A percentile compares a stretch with the other conserved stretches of the same genome.
Conservation (phyloP, 2,888 invertebrate genomes). For the Agrilus mali region DNA sequence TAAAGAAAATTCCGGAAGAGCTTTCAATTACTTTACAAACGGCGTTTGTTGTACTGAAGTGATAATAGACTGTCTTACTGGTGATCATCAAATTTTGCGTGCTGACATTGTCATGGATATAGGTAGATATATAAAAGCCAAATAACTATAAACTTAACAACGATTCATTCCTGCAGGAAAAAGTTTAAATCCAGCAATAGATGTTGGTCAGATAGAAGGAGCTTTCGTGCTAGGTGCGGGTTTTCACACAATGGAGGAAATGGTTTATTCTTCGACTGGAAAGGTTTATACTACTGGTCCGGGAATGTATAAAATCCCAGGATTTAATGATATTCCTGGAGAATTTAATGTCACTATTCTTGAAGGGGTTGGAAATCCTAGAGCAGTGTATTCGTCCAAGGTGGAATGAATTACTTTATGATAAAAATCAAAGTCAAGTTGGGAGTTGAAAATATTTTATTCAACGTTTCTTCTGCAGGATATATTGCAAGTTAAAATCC, state of each 20-base stretch:
- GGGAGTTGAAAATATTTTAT: neutral
- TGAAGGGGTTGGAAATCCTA: conserved; percentile 79
- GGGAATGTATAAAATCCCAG: conserved; percentile 88
- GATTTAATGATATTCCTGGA: conserved; percentile 80
- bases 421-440: neutral
- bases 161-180: conserved; percentile 37
- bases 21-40: conserved; percentile 76
- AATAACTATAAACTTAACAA: neutral
- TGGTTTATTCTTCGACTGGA: conserved; percentile 76
- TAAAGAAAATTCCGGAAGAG: conserved; percentile 53
- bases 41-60: conserved; percentile 82
- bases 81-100: conserved; percentile 78
- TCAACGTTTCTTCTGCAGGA: neutral
- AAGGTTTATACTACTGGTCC: conserved; percentile 76
- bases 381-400: conserved; percentile 92
- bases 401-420: conserved; percentile 33
- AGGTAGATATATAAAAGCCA: conserved; percentile 30
- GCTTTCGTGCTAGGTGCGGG: conserved; percentile 93
- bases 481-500: too few species aligned
- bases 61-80: conserved; percentile 88
- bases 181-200: conserved; percentile 92
- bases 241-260: conserved; percentile 79
- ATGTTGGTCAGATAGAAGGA: conserved; percentile 94
- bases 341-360: conserved; percentile 87
- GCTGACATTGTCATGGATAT: conserved; percentile 96